Evolutionary conservation across 2,797 vertebrate genomes (phyloP).

Genomic region (Gallirallus australis): DNA sequence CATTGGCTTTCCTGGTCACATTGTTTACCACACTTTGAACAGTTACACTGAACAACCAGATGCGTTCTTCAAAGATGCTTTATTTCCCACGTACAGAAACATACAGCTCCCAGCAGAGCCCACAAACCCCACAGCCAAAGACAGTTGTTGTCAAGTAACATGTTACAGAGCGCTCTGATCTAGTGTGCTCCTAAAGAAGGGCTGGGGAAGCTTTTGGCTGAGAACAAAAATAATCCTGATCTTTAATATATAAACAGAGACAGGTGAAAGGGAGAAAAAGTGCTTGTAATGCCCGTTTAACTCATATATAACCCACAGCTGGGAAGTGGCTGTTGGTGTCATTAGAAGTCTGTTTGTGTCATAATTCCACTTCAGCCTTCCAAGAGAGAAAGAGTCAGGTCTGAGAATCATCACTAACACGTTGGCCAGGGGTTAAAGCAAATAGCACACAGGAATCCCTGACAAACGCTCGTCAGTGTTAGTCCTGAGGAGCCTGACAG

Average conservation of each 20-base stretch:
- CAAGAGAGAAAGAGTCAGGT: not conserved
- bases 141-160: not conserved
- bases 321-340: not conserved
- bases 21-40: not conserved
- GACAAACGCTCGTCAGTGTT: not conserved
- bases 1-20: too few relatives aligned
- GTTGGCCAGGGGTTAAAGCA: not conserved
- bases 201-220: not conserved
- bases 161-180: not conserved
- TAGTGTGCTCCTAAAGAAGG: not conserved
- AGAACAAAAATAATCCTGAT: not conserved
- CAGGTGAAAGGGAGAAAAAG: not conserved
- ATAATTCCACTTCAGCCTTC: not conserved
- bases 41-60: not conserved
- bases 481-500: not conserved
- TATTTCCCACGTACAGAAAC: conserved; percentile 14
- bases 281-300: not conserved
- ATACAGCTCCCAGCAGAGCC: not conserved
- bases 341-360: not conserved
- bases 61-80: not conserved
- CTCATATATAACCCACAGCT: not conserved
- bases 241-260: not conserved
- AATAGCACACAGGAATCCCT: not conserved
- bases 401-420: not conserved
- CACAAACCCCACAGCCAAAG: not conserved